phyloP scores from a whole-genome alignment of 2,888 invertebrate species.

The Oscheius sp. region DNA sequence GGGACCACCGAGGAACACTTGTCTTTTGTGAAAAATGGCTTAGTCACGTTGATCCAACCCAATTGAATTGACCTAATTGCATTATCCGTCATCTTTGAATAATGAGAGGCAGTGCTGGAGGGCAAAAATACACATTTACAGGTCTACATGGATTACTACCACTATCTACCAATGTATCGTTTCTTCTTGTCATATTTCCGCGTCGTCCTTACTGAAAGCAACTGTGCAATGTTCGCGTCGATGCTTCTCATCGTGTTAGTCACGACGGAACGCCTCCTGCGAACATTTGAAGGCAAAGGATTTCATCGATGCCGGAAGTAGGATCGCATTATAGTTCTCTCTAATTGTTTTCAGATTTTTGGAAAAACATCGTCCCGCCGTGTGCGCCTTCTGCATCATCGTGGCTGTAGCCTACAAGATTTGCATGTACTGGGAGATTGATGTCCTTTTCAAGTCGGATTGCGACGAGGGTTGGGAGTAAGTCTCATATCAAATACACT shows the following conservation, averaged over 20 bases:
- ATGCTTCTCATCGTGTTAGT: constrained; percentile 70
- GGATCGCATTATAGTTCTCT: neutral
- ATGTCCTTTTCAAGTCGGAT: constrained; percentile 54
- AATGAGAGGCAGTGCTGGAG: neutral
- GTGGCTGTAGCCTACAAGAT: constrained; percentile 67
- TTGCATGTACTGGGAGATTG: constrained; percentile 69
- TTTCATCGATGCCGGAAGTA: constrained; percentile 53
- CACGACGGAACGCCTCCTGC: constrained; percentile 67
- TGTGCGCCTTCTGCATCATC: constrained; percentile 61
- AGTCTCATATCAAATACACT: neutral
- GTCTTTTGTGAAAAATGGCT: neutral
- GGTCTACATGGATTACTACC: constrained; percentile 70
- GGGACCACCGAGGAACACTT: too few species aligned
- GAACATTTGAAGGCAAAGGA: constrained; percentile 62
- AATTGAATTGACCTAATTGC: constrained; percentile 3
- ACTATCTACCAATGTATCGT: constrained; percentile 64
- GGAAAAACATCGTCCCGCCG: constrained; percentile 62
- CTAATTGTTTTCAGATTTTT: constrained; percentile 58
- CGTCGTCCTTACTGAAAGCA: constrained; percentile 56
- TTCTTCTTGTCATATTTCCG: constrained; percentile 66
- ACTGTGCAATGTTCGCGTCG: constrained; percentile 70
- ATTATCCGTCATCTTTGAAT: constrained; percentile 8
- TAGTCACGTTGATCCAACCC: neutral
- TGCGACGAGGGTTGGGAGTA: constrained; percentile 56
- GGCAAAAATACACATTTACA: constrained; percentile 39